Percentiles rank a stretch among this genome's conserved stretches.
Conservation (phyloP, 2,113 vertebrate species). For the Ceyx margarethae region DNA sequence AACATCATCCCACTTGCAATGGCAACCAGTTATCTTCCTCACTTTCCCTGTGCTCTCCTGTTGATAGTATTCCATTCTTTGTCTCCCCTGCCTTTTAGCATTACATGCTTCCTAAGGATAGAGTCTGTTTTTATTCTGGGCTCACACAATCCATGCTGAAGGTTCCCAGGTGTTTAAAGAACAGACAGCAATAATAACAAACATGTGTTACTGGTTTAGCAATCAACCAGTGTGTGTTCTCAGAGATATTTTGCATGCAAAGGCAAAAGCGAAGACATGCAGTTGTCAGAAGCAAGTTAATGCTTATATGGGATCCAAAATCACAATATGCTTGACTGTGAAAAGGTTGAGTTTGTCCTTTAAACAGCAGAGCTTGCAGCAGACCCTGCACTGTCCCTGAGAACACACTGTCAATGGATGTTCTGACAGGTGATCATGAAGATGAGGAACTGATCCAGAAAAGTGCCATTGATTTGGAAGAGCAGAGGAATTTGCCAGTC, state of each 20-base stretch:
- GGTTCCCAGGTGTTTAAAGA: not conserved
- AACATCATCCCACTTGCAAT: not conserved
- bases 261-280: not conserved
- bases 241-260: not conserved
- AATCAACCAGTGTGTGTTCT: not conserved
- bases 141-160: not conserved
- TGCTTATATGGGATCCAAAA: not conserved
- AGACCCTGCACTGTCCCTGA: not conserved
- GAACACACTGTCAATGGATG: not conserved
- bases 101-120: not conserved
- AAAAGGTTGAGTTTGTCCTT: not conserved
- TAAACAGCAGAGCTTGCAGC: not conserved
- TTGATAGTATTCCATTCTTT: not conserved
- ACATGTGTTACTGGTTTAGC: not conserved
- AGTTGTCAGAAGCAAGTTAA: not conserved
- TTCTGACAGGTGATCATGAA: not conserved
- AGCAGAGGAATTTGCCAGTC: slow-evolving; percentile 49
- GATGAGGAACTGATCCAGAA: slow-evolving; percentile 54
- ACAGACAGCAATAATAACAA: not conserved
- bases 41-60: not conserved
- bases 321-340: not conserved
- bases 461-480: slow-evolving; percentile 57
- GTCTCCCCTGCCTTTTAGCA: not conserved
- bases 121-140: not conserved
- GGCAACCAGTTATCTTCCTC: not conserved